Base-by-base conservation (phyloP, 1,140 invertebrate genomes). In the Zaprionus vittiger region DNA sequence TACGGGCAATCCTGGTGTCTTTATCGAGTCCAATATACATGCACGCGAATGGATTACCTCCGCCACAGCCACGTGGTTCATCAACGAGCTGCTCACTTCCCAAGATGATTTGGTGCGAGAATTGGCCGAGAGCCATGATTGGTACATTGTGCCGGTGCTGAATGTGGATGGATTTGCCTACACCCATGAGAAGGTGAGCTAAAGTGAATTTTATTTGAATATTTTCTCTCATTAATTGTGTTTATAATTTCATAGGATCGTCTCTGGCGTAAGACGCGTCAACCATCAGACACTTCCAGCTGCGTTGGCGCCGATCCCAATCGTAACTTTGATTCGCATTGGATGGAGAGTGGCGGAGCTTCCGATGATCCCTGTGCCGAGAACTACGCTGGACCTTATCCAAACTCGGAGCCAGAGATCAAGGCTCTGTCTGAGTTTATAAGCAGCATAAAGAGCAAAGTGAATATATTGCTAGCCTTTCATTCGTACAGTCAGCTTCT, bases 391-490 rank as follows among this genome's bases (percentile, higher is more conserved):
- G 97, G 97, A 0, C 91, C 94, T 0, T 91, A 93, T 15, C 92
- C 96, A 0, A 97, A 97, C 75, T 97, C 97, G 0, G 97, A 98
- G 93, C 93, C 94, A 0, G 97, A 98, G 92, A 95, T 95, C 0
- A 92, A 92, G 41, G 93, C 95, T 4, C 90, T 97, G 5, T 93
- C 95, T 1, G 91, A 95, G 14, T 95, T 93, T 63, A 90, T 96
- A 0, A 77, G 92, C 28, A 76, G 92, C 4, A 93, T 95, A 22
- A 93, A 86, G 12, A 66, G 87, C 15, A 89, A 93, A 12, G 80
- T 94, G 0, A 94, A 94, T 24, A 72, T 95, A 9, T 94, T 95
- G 78, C 68, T 95, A 22, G 94, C 94, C 2, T 93, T 95, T 54
- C 94, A 95, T 80, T 94, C 93, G 0, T 94, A 93, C 38, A 84